Evolutionary conservation across 2,113 vertebrate species (phyloP).

Genomic region (Vidua macroura): DNA sequence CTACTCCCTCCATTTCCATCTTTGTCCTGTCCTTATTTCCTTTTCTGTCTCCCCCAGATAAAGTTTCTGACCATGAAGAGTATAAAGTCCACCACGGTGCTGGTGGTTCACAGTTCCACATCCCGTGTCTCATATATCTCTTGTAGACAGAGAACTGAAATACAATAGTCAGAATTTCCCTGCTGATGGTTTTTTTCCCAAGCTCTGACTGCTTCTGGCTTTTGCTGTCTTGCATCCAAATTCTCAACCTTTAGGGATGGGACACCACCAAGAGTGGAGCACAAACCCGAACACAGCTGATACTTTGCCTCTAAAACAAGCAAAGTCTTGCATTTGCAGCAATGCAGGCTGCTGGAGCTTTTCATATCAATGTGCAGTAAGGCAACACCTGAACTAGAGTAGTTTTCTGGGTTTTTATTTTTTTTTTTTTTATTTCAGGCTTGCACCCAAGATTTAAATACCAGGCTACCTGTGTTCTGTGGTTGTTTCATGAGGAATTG

Average conservation of each 20-base stretch:
- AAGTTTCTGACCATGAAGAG: neutral
- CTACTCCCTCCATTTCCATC: neutral
- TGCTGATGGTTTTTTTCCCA: neutral
- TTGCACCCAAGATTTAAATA: neutral
- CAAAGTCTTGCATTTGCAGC: neutral
- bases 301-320: neutral
- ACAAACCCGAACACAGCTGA: neutral
- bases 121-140: neutral
- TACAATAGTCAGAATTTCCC: neutral
- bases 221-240: accelerated
- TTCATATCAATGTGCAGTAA: neutral
- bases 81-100: neutral
- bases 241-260: neutral
- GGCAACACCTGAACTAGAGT: neutral
- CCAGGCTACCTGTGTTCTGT: accelerated
- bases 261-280: too few species aligned
- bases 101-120: neutral
- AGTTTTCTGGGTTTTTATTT: neutral
- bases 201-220: neutral
- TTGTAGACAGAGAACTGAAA: neutral
- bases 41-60: neutral
- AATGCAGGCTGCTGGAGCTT: neutral
- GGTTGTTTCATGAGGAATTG: neutral
- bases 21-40: neutral
- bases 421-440: neutral